Evolutionary conservation across 2,888 invertebrate genomes (phyloP).

Genomic region (Agapostemon virescens): DNA sequence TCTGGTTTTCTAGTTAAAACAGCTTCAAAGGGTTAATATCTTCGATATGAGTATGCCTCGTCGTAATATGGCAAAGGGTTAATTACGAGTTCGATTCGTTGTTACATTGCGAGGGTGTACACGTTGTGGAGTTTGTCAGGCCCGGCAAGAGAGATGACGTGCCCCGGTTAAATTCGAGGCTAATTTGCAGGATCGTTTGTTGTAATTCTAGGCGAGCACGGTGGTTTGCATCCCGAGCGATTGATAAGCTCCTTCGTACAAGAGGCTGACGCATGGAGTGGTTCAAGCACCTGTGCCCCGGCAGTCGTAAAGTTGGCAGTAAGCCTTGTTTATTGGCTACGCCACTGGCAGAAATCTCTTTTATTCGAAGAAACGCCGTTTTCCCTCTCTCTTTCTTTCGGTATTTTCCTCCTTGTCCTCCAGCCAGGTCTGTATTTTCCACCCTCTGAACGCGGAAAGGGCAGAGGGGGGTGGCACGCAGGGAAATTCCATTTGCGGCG

Average conservation of each 20-base stretch:
- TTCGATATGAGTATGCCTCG: too few relatives aligned
- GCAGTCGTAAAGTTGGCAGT: slow-evolving; percentile 64
- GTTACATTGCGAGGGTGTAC: too few relatives aligned
- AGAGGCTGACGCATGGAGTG: slow-evolving; percentile 49
- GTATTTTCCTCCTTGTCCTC: fast-evolving
- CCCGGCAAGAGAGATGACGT: neutral
- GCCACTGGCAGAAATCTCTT: slow-evolving; percentile 56
- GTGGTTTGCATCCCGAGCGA: slow-evolving; percentile 57
- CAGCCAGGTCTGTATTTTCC: neutral
- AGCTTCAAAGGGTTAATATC: too few relatives aligned
- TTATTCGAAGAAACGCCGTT: slow-evolving; percentile 56
- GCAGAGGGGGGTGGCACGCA: slow-evolving; percentile 18
- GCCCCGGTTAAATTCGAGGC: slow-evolving; percentile 7
- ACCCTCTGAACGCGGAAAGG: too few relatives aligned
- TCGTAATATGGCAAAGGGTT: too few relatives aligned
- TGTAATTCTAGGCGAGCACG: slow-evolving; percentile 37
- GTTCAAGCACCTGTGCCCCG: slow-evolving; percentile 58
- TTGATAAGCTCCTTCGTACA: slow-evolving; percentile 66
- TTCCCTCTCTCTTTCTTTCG: neutral
- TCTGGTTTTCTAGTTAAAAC: too few relatives aligned
- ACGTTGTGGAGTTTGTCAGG: too few relatives aligned
- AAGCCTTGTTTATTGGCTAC: slow-evolving; percentile 67
- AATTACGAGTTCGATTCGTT: too few relatives aligned
- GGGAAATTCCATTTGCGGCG: slow-evolving; percentile 63
- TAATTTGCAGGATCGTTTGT: slow-evolving; percentile 58